Evolutionary conservation across 2,797 vertebrate genomes (phyloP).

Genomic region (Tenualosa ilisha): DNA sequence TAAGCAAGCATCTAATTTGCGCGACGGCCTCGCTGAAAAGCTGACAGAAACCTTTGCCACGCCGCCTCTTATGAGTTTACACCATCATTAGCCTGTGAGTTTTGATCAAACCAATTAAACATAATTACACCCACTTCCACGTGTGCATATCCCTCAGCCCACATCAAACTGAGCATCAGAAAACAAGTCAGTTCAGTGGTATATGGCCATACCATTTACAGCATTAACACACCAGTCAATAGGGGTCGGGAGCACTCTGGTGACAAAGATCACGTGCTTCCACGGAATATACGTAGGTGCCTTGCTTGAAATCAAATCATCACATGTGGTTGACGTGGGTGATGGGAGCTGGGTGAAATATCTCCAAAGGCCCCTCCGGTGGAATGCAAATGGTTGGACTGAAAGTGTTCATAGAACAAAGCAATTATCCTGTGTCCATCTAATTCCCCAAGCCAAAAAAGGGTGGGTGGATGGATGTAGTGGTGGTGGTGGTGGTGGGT

Average conservation of each 20-base stretch:
- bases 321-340: not conserved
- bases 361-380: not conserved
- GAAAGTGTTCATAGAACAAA: not conserved
- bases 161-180: not conserved
- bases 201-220: not conserved
- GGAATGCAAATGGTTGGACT: not conserved
- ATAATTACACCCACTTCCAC: conserved; percentile 66
- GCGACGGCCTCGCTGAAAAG: conserved; percentile 41
- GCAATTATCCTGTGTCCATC: conserved; percentile 15
- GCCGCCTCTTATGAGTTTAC: conserved; percentile 45
- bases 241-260: not conserved
- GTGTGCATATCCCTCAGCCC: conserved; percentile 39
- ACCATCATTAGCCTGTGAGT: conserved; percentile 60
- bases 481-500: not conserved
- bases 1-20: conserved; percentile 43
- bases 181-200: not conserved
- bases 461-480: not conserved
- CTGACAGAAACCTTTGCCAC: not conserved
- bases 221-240: not conserved
- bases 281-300: not conserved
- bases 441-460: not conserved
- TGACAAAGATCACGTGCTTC: not conserved
- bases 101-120: conserved; percentile 63
- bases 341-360: not conserved
- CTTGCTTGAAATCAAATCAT: not conserved